phyloP scores from a whole-genome alignment of 1,140 invertebrate species.

The Tenebrio molitor region DNA sequence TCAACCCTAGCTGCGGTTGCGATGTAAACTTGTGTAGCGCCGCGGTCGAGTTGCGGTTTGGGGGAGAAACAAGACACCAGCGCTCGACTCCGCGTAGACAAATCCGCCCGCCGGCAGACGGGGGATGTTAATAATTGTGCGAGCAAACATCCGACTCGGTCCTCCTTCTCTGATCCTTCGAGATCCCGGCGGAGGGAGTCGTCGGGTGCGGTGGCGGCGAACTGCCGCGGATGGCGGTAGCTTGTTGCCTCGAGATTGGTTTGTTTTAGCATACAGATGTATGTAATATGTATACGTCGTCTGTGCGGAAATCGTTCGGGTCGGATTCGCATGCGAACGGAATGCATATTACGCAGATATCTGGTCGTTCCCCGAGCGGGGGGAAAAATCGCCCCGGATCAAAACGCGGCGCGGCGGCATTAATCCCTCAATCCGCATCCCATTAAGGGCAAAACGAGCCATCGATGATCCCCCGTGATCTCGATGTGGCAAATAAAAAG shows the following conservation, averaged over 20 bases:
- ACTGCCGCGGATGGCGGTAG: slow-evolving; percentile 48
- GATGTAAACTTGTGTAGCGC: slow-evolving; percentile 59
- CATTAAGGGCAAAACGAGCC: slow-evolving; percentile 7
- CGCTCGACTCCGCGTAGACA: slow-evolving; percentile 50
- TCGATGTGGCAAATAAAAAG: slow-evolving; percentile 37
- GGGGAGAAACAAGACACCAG: slow-evolving; percentile 54
- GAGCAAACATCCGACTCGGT: slow-evolving; percentile 50
- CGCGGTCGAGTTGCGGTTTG: slow-evolving; percentile 54
- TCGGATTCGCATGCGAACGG: slow-evolving; percentile 47
- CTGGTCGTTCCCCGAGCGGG: slow-evolving; percentile 28
- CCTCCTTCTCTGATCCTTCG: slow-evolving; percentile 38
- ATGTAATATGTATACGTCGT: slow-evolving; percentile 60
- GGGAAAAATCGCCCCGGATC: not conserved
- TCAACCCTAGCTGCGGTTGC: slow-evolving; percentile 54
- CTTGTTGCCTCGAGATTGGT: slow-evolving; percentile 61
- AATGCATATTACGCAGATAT: slow-evolving; percentile 48
- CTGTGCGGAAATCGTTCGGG: slow-evolving; percentile 53
- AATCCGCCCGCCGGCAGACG: slow-evolving; percentile 52
- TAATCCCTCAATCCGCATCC: slow-evolving; percentile 12
- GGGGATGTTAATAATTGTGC: slow-evolving; percentile 58
- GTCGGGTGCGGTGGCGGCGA: not conserved
- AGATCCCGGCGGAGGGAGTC: slow-evolving; percentile 1
- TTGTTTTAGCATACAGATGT: slow-evolving; percentile 61
- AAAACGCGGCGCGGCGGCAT: not conserved
- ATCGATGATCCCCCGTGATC: slow-evolving; percentile 24